Evolutionary conservation across 2,113 vertebrate species (phyloP).

Genomic region (Diadophis punctatus): DNA sequence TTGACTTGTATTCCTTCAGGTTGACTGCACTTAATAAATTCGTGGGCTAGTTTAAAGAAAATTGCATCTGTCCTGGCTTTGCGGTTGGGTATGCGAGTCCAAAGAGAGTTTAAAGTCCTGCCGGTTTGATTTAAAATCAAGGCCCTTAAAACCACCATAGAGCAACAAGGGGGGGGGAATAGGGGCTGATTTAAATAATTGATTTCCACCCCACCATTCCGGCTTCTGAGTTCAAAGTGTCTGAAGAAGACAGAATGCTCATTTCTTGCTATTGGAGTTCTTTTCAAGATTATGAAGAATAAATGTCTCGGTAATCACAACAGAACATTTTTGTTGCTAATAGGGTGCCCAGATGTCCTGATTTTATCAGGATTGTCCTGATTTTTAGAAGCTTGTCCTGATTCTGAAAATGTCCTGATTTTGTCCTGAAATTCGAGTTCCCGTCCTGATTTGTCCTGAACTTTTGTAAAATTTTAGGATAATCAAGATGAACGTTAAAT

Average conservation of each 20-base stretch:
- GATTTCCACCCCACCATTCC: background rate
- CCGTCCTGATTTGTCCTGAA: too few species aligned
- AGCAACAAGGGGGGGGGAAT: background rate
- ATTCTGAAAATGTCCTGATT: too few species aligned
- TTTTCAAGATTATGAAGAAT: background rate
- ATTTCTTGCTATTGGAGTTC: background rate
- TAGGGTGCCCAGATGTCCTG: too few species aligned
- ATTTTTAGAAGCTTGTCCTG: too few species aligned
- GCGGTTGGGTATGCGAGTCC: background rate
- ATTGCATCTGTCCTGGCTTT: background rate
- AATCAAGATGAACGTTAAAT: too few species aligned
- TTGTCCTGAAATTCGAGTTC: too few species aligned
- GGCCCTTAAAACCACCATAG: background rate
- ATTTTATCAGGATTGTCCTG: too few species aligned
- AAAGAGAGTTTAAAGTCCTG: background rate
- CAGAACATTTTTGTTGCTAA: background rate
- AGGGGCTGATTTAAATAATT: background rate
- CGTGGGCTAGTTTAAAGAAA: constrained; percentile 48
- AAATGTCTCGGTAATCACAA: background rate
- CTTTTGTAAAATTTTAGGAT: too few species aligned
- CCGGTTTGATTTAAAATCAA: background rate
- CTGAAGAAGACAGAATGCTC: background rate
- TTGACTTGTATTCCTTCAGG: constrained; percentile 55
- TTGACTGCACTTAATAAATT: constrained; percentile 53
- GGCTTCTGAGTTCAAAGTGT: background rate